Percentiles rank a stretch among this genome's conserved stretches.
phyloP scores from a whole-genome alignment of 1,140 invertebrate species.

The Planococcus citri region DNA sequence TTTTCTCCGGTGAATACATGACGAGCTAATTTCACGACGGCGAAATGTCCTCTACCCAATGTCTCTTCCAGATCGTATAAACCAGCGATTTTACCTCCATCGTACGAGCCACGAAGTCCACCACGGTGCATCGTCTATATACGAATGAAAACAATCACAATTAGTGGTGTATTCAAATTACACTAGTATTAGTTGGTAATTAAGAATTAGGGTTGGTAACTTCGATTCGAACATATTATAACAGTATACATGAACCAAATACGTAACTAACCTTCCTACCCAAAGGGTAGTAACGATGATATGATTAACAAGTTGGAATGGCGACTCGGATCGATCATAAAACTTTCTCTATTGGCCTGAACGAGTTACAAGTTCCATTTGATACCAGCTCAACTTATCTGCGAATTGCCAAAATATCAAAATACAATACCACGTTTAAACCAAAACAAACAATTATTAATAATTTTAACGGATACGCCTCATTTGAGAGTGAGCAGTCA shows the following conservation, averaged over 20 bases:
- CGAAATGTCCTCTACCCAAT: slow-evolving; percentile 89
- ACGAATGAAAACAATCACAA: background rate
- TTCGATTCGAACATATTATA: too few relatives aligned
- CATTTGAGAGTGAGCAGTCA: slow-evolving; percentile 7
- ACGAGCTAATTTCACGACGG: slow-evolving; percentile 93
- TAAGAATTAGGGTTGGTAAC: too few relatives aligned
- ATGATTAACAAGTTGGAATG: background rate
- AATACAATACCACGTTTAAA: background rate
- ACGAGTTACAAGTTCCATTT: background rate
- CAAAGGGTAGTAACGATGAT: slow-evolving; percentile 15
- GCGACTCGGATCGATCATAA: background rate
- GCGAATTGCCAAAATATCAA: slow-evolving; percentile 2
- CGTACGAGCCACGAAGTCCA: slow-evolving; percentile 36
- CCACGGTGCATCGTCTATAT: slow-evolving; percentile 21
- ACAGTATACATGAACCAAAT: too few relatives aligned
- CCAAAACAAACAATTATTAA: slow-evolving; percentile 16
- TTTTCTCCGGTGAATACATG: slow-evolving; percentile 99
- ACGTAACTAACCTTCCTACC: background rate
- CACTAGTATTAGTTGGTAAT: too few relatives aligned
- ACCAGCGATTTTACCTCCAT: slow-evolving; percentile 88
- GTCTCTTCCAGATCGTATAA: slow-evolving; percentile 94
- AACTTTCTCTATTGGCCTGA: background rate
- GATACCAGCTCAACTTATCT: background rate
- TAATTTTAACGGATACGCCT: slow-evolving; percentile 12
- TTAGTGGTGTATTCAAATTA: too few relatives aligned